Base-by-base conservation (phyloP, 1,140 invertebrate genomes). In the Nasonia vitripennis region DNA sequence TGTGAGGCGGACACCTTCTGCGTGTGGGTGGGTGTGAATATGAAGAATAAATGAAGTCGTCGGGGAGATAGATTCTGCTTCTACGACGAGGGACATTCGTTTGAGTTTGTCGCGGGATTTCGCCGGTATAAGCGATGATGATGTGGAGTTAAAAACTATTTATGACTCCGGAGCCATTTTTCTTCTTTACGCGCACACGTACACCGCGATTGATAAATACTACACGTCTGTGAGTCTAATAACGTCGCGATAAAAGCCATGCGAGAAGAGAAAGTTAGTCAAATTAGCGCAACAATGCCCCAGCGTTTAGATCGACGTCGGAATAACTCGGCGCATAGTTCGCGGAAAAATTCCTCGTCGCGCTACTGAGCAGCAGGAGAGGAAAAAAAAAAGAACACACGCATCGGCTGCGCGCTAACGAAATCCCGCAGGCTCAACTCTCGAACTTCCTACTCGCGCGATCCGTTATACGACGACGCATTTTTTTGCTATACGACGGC, bases 1-100 rank as follows among this genome's bases (percentile, higher is more conserved):
- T n/a, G 17, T 17, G 55, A 20, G 55, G 11, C 9, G 12, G 5
- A 62, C 20, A n/a, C 20, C 55, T 62, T 27, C 27, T 27, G 27
- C 55, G 20, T n/a, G 17, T 7, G 6, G 17, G 27, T 27, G 14
- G 14, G 55, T 62, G 17, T n/a, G 55, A n/a, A n/a, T 6, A 9
- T 70, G 68, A 80, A 68, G 20, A 79, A 80, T 70, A 70, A 70
- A 68, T 45, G 67, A 80, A 80, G 20, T 70, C 14, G 37, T 80
- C 6, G 2, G 17, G n/a, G 67, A 45, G 68, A 80, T 14, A 37
- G 5, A 37, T 67, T 79, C 37, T 2, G 27, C 62, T 67, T 79
- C 27, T 14, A 14, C 12, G 55, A 10, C 6, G 20, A n/a, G 55
- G 6, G 20, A 62, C 55, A 62, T 62, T 62, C 55, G 55, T 62